phyloP scores from a whole-genome alignment of 1,140 invertebrate species.

The Bombyx mandarina region DNA sequence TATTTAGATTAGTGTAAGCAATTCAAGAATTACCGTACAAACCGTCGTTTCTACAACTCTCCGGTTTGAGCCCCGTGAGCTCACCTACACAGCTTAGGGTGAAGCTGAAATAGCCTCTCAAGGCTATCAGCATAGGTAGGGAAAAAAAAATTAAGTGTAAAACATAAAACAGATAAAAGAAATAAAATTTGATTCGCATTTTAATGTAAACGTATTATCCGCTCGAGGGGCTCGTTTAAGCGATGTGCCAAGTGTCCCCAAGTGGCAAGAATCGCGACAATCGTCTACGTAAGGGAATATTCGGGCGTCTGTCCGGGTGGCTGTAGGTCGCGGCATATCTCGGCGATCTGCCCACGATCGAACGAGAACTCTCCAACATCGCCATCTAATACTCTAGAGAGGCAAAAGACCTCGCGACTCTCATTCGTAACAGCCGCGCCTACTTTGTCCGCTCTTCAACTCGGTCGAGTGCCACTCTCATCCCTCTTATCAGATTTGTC shows the following conservation, averaged over 20 bases:
- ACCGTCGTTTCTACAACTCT: too few species aligned
- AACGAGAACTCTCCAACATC: conserved; percentile 22
- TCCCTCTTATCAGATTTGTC: conserved; percentile 20
- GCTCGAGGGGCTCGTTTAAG: conserved; percentile 20
- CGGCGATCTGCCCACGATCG: conserved; percentile 32
- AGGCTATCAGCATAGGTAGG: too few species aligned
- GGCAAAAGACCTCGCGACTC: conserved; percentile 15
- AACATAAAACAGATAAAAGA: conserved; percentile 13
- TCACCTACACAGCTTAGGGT: too few species aligned
- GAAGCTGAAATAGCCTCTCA: too few species aligned
- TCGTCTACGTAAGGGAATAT: conserved; percentile 15
- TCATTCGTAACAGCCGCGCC: conserved; percentile 10
- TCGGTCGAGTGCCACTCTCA: conserved; percentile 15
- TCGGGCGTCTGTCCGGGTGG: conserved; percentile 12
- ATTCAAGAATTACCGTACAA: too few species aligned
- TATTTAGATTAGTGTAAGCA: too few species aligned
- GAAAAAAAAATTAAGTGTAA: too few species aligned
- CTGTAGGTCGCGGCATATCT: conserved; percentile 30
- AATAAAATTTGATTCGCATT: conserved; percentile 13
- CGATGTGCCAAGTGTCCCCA: conserved; percentile 28
- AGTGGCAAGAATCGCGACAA: conserved; percentile 23
- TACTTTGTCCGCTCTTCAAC: conserved; percentile 10
- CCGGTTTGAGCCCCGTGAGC: too few species aligned
- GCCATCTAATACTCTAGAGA: conserved; percentile 27
- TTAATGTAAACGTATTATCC: conserved; percentile 23